Conservation (phyloP, 2,797 vertebrate genomes). For the Gila robusta region DNA sequence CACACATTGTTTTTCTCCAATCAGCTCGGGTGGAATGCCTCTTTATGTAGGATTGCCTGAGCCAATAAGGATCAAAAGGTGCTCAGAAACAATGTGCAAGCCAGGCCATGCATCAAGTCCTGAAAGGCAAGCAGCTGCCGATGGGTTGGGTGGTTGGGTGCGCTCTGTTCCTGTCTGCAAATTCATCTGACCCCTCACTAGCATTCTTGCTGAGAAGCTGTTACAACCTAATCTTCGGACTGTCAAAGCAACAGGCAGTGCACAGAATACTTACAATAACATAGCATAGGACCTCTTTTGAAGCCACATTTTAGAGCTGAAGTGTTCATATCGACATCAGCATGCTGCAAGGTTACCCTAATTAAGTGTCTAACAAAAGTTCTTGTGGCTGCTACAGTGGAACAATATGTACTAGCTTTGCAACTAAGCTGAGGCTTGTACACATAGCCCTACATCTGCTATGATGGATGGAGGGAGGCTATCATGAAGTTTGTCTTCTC, state of each 20-base stretch:
- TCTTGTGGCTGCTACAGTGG: slow-evolving; percentile 31
- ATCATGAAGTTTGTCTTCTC: slow-evolving; percentile 62
- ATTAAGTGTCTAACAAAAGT: slow-evolving; percentile 30
- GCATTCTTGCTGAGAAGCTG: slow-evolving; percentile 30
- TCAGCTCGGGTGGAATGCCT: slow-evolving; percentile 69
- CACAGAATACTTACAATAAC: background rate
- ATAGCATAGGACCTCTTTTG: slow-evolving; percentile 1
- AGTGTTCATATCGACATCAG: background rate
- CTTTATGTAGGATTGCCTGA: slow-evolving; percentile 69
- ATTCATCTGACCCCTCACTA: slow-evolving; percentile 41
- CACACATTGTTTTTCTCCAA: slow-evolving; percentile 70
- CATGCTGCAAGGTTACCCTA: background rate
- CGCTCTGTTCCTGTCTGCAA: slow-evolving; percentile 44
- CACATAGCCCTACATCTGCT: slow-evolving; percentile 46
- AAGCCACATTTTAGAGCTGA: background rate
- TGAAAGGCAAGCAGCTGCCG: slow-evolving; percentile 70
- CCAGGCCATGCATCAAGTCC: slow-evolving; percentile 67
- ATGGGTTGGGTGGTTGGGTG: slow-evolving; percentile 33
- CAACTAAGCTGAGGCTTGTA: slow-evolving; percentile 41
- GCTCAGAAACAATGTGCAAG: slow-evolving; percentile 71
- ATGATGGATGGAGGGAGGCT: slow-evolving; percentile 62
- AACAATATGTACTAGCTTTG: slow-evolving; percentile 17
- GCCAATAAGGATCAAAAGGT: slow-evolving; percentile 72
- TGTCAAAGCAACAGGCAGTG: slow-evolving; percentile 34
- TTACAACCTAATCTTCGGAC: slow-evolving; percentile 30